Conservation (phyloP, 1,140 invertebrate genomes). For the Pogonomyrmex barbatus region DNA sequence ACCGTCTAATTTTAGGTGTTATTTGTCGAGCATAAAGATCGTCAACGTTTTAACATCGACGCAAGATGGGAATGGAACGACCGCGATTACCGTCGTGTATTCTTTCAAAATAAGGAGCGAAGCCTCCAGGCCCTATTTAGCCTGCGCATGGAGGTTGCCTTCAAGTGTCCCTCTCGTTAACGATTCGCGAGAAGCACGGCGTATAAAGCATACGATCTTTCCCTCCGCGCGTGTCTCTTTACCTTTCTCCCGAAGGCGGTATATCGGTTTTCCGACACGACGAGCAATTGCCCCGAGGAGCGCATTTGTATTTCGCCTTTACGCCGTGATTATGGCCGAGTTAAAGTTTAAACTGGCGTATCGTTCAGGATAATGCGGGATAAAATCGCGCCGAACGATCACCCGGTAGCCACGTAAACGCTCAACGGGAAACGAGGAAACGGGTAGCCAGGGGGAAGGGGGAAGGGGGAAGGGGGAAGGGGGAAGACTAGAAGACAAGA, state of each 20-base stretch:
- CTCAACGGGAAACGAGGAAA: conserved; percentile 59
- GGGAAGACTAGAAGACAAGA: background rate
- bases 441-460: conserved; percentile 9
- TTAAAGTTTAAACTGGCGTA: conserved; percentile 82
- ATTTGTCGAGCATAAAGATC: conserved; percentile 1
- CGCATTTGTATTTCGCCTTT: conserved; percentile 80
- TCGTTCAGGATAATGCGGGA: conserved; percentile 80
- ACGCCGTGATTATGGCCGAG: conserved; percentile 76
- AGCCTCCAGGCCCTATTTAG: conserved; percentile 25
- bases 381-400: conserved; percentile 77
- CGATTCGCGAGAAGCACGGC: conserved; percentile 42
- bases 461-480: background rate
- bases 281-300: conserved; percentile 47
- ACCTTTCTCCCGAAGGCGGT: background rate
- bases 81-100: background rate
- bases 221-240: background rate
- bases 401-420: conserved; percentile 68
- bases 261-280: conserved; percentile 54
- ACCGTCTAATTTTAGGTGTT: background rate
- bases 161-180: conserved; percentile 50
- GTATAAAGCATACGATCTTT: conserved; percentile 47
- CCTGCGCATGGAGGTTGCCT: background rate
- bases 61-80: conserved; percentile 6
- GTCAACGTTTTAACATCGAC: background rate
- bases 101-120: background rate